Conservation (phyloP, 2,797 vertebrate species). For the Chrysocyon brachyurus region DNA sequence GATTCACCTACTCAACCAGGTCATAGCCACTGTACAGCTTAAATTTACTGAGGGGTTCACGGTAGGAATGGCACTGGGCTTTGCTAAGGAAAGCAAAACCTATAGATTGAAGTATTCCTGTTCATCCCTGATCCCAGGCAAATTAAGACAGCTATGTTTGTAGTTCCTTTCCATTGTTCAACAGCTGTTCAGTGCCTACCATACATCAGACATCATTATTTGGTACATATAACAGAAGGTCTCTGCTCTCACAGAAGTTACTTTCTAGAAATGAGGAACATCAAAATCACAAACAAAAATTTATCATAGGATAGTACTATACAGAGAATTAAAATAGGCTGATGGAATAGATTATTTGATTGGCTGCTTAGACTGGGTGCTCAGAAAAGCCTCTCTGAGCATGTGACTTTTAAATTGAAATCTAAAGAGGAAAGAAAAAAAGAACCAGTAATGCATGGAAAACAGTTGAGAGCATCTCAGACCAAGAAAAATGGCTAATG, state of each 20-base stretch:
- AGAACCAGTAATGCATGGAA: not conserved
- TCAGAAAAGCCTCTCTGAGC: not conserved
- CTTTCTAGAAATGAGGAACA: not conserved
- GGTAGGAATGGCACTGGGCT: not conserved
- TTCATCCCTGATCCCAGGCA: not conserved
- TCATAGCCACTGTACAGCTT: too few species aligned
- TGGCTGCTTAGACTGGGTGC: not conserved
- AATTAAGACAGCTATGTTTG: not conserved
- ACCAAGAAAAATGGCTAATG: not conserved
- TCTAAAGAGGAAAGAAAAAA: not conserved
- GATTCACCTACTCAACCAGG: not conserved
- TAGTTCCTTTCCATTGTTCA: not conserved
- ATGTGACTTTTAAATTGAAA: not conserved
- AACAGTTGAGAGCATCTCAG: not conserved
- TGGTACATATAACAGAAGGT: not conserved
- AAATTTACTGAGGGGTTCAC: rapidly evolving
- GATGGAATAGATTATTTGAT: not conserved
- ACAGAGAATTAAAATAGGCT: not conserved
- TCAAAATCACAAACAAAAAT: not conserved
- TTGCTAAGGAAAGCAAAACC: not conserved
- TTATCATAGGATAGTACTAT: not conserved
- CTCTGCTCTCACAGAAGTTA: not conserved
- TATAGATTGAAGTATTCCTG: not conserved
- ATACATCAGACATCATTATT: not conserved
- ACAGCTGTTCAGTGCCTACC: not conserved